Evolutionary conservation across 2,888 invertebrate species (phyloP).

Genomic region (Athripsodes cinereus): DNA sequence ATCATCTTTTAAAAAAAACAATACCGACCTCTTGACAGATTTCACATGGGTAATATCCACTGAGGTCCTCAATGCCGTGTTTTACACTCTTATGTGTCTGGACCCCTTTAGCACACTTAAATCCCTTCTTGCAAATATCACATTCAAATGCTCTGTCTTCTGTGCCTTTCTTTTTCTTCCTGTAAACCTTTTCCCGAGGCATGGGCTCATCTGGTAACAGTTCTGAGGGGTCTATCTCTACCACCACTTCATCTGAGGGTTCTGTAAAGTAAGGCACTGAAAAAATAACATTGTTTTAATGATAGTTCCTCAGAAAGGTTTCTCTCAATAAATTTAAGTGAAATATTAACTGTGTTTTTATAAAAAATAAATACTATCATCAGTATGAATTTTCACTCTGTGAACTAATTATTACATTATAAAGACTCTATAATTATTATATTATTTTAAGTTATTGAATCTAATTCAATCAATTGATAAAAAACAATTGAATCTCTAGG

Average conservation of each 20-base stretch:
- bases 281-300: no score
- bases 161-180: background rate
- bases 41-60: constrained; percentile 18
- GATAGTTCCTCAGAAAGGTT: no score
- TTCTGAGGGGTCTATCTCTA: constrained; percentile 40
- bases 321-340: no score
- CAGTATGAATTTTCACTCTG: no score
- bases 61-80: constrained; percentile 19
- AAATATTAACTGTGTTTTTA: no score
- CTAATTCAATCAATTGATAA: no score
- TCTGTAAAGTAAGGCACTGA: background rate
- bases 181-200: constrained; percentile 15
- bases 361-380: no score
- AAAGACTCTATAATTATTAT: no score
- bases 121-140: constrained; percentile 20
- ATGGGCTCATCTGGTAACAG: constrained; percentile 47
- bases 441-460: no score
- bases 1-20: background rate
- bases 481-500: no score
- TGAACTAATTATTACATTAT: no score
- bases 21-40: constrained; percentile 16
- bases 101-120: constrained; percentile 18
- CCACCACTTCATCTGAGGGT: constrained; percentile 31
- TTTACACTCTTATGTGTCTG: constrained; percentile 21
- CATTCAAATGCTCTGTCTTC: constrained; percentile 8